Evolutionary conservation across 2,797 vertebrate genomes (phyloP), one percentile per base, ranked within the genome.

Genomic region (Pipistrellus pipistrellus): DNA sequence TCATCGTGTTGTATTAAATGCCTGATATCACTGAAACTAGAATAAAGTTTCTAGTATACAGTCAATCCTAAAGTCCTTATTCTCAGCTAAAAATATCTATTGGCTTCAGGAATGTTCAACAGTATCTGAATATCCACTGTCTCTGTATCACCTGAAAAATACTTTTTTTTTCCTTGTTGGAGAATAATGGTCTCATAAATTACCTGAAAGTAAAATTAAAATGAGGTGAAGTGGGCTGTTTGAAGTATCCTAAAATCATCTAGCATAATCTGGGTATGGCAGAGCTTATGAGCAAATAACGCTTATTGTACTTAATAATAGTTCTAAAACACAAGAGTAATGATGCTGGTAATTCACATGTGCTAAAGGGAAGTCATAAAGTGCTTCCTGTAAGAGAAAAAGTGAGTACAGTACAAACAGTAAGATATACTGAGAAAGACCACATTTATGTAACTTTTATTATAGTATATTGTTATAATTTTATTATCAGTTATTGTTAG

Each of bases 161-260:
- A 38, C 7, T 62, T 17, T 9, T 77, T 55, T 59, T 95, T 91
- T 64, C 68, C 68, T 44, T 78, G 17, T 76, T 84, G 25, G 35
- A 88, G 66, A 91, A 51, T 83, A 69, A 94, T 55, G 27, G 17
- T 85, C 35, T 88, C 81, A 30, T 57, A 86, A 91, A 55, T 38
- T 84, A 17, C 35, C 57, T 93, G 73, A 48, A 92, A 66, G 90
- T 93, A n/a, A 32, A 76, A 88, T 72, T 44, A 15, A 88, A 71
- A 8, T 77, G 55, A 86, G 35, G 8, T 71, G 21, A 93, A 82
- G 5, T 30, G 13, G 6, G 71, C 18, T 92, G 8, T 69, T 71
- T 86, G 46, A 66, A 8, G 9, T 51, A 44, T 81, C 51, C 81
- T 88, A 30, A 93, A 84, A 85, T 96, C 51, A 90, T 68, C 44